Evolutionary conservation across 2,797 vertebrate species (phyloP), one percentile per base, ranked within the genome.

Genomic region (Linurgus olivaceus): DNA sequence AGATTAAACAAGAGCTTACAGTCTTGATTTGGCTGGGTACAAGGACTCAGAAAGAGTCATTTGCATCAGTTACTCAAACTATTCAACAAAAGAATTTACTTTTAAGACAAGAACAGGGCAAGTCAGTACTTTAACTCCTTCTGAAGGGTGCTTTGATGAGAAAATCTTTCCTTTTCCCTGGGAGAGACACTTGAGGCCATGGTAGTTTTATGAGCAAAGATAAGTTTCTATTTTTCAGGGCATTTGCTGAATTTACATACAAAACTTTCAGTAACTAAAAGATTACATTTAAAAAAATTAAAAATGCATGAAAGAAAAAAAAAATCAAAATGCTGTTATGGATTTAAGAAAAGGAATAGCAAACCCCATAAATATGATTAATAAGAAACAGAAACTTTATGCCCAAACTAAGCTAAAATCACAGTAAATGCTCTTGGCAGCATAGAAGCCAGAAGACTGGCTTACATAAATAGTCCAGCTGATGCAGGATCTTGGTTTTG

Each of bases 161-260:
- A 44, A 84, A 90, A 71, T 33, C 3, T 18, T 58, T 3, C 13
- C 45, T 25, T 45, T 37, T 74, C 7, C 11, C 37, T 66, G 14
- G 3, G 21, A 48, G 7, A 24, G 14, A 35, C 19, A 55, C 10
- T 63, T 59, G 40, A 92, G 20, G 11, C 7, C 33, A 48, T n/a
- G 3, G 4, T 4, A 65, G 3, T 55, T 90, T 74, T 77, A 25
- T 16, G 4, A 47, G 2, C 2, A 1, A 45, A 11, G 3, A 4
- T 42, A 45, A 45, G 3, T 73, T 70, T 73, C 20, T 44, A 26
- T 6, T 62, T 89, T 84, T 66, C 42, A 70, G 29, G 62, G 6
- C 0, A 6, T 14, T 59, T 18, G 17, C 10, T 88, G 10, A 76
- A 48, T 51, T 83, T 58, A 24, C 8, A 54, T 20, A 44, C 7